These are phyloP conservation scores for Lithobates pipiens DNA, from an alignment of 2,797 vertebrate species.

Conservation along the genomic window DNA sequence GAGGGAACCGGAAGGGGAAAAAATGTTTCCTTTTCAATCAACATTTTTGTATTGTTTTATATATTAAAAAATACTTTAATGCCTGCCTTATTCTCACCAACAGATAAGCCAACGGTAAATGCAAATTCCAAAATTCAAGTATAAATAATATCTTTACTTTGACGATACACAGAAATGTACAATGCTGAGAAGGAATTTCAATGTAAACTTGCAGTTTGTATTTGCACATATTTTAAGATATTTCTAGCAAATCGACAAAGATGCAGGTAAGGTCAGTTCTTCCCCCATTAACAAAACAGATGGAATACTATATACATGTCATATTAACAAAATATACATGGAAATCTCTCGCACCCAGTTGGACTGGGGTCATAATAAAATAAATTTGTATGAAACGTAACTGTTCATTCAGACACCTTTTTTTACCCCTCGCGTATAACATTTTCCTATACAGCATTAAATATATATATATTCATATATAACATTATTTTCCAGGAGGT, in stretches of 20 bases:
- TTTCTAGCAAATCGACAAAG: constrained; percentile 8
- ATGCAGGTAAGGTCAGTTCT: constrained; percentile 31
- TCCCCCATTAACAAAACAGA: constrained; percentile 30
- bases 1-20: background rate
- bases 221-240: constrained; percentile 16
- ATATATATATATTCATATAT: constrained; percentile 54
- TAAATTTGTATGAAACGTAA: constrained; percentile 56
- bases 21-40: constrained; percentile 20
- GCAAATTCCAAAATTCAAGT: constrained; percentile 43
- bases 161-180: constrained; percentile 29
- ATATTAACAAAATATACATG: constrained; percentile 59
- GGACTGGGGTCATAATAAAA: constrained; percentile 52
- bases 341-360: constrained; percentile 18
- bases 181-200: constrained; percentile 18
- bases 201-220: constrained; percentile 47
- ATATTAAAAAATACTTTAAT: constrained; percentile 1
- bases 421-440: constrained; percentile 27
- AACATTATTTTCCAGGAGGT: constrained; percentile 47
- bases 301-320: constrained; percentile 31
- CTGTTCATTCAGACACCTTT: constrained; percentile 12
- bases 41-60: background rate
- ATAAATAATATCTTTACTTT: constrained; percentile 43
- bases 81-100: constrained; percentile 14
- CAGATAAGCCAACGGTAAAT: constrained; percentile 27
- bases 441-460: constrained; percentile 48